Evolutionary conservation across 2,797 vertebrate genomes (phyloP).

Genomic region (Anabacerthia variegaticeps): DNA sequence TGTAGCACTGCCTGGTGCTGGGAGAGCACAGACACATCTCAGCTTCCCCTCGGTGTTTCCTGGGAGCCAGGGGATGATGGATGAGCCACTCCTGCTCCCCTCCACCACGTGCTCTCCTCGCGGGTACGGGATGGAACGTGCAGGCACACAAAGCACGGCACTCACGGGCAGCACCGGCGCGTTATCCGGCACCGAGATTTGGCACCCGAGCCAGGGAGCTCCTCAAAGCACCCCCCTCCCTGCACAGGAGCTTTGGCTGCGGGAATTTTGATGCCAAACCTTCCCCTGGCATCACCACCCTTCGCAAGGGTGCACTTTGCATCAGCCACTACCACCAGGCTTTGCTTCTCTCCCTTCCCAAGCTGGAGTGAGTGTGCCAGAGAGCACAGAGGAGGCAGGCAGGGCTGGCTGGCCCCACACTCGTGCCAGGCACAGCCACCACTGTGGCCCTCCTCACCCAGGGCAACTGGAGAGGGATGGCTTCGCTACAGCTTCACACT

Average conservation of each 20-base stretch:
- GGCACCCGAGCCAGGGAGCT: background rate
- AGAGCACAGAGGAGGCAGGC: background rate
- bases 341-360: background rate
- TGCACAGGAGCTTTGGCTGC: fast-evolving
- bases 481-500: background rate
- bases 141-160: background rate
- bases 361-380: fast-evolving
- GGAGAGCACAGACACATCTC: background rate
- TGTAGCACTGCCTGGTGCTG: fast-evolving
- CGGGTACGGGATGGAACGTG: fast-evolving
- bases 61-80: background rate
- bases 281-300: fast-evolving
- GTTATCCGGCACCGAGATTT: background rate
- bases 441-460: background rate
- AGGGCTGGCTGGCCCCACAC: fast-evolving
- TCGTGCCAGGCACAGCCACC: fast-evolving
- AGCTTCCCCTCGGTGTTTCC: background rate
- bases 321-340: fast-evolving
- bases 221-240: background rate
- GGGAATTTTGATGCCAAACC: background rate
- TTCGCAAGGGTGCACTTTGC: background rate
- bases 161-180: fast-evolving
- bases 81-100: background rate
- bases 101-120: fast-evolving
- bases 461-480: fast-evolving